Conservation (phyloP, 2,113 vertebrate genomes). For the Tichodroma muraria region DNA sequence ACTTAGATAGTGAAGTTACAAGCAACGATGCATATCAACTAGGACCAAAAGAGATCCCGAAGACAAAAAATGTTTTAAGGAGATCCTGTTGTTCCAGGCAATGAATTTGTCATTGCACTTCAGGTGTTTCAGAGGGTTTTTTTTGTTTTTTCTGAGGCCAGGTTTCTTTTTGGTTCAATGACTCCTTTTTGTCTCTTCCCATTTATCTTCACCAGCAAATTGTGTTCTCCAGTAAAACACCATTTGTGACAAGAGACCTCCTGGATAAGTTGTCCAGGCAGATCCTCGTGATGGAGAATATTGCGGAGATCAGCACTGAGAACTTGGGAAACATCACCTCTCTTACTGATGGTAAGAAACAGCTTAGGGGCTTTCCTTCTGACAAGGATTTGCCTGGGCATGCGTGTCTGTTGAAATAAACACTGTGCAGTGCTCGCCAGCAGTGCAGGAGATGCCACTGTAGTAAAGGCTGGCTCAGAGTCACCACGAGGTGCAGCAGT, state of each 20-base stretch:
- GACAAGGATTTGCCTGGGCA: background rate
- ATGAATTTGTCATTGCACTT: background rate
- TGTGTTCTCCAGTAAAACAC: constrained; percentile 76
- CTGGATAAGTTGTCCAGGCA: constrained; percentile 85
- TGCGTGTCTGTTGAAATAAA: background rate
- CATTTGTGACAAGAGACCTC: constrained; percentile 75
- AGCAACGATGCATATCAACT: background rate
- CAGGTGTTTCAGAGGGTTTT: background rate
- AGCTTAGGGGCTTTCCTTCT: background rate
- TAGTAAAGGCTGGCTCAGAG: background rate
- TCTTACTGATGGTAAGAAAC: constrained; percentile 80
- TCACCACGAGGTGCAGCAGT: background rate
- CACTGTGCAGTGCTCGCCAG: background rate
- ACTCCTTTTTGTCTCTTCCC: background rate
- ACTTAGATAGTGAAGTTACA: background rate
- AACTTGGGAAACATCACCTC: constrained; percentile 76
- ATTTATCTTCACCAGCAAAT: constrained; percentile 74
- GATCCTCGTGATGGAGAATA: constrained; percentile 81
- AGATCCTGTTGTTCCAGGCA: background rate
- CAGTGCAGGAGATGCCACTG: background rate
- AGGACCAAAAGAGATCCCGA: background rate
- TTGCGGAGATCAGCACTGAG: constrained; percentile 84
- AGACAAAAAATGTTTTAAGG: background rate
- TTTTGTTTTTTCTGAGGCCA: background rate
- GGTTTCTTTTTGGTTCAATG: background rate